Conservation (phyloP, 2,797 vertebrate species). For the Mormyrus proboscirostris region DNA sequence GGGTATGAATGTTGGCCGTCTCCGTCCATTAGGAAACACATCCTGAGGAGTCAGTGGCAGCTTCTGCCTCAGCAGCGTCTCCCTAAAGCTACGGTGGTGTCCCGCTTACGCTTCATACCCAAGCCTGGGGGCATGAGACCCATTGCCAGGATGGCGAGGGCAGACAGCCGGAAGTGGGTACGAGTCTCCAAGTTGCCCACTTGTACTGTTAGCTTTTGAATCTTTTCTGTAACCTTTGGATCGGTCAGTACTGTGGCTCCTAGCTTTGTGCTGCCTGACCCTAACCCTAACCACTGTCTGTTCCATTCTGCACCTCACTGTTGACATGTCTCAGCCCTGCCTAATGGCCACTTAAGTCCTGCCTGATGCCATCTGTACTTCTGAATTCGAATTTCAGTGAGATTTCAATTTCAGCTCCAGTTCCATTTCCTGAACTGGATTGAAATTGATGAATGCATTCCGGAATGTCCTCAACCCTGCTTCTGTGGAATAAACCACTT, state of each 20-base stretch:
- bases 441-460: neutral
- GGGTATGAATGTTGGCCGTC: neutral
- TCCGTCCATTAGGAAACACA: slow-evolving; percentile 61
- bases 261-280: neutral
- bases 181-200: neutral
- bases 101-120: slow-evolving; percentile 85
- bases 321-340: neutral
- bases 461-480: neutral
- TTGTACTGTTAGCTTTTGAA: neutral
- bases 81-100: slow-evolving; percentile 45
- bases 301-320: neutral
- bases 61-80: slow-evolving; percentile 57
- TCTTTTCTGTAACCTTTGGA: neutral
- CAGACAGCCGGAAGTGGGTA: slow-evolving; percentile 54
- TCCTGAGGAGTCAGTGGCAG: slow-evolving; percentile 67
- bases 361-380: neutral
- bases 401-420: neutral
- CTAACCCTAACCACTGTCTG: neutral
- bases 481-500: neutral
- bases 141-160: slow-evolving; percentile 63
- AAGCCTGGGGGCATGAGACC: slow-evolving; percentile 77
- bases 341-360: neutral
- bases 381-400: neutral
- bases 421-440: neutral
- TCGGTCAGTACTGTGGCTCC: neutral